Evolutionary conservation across 2,888 invertebrate species (phyloP), one percentile per base, ranked within the genome.

Genomic region (Xylota segnis): DNA sequence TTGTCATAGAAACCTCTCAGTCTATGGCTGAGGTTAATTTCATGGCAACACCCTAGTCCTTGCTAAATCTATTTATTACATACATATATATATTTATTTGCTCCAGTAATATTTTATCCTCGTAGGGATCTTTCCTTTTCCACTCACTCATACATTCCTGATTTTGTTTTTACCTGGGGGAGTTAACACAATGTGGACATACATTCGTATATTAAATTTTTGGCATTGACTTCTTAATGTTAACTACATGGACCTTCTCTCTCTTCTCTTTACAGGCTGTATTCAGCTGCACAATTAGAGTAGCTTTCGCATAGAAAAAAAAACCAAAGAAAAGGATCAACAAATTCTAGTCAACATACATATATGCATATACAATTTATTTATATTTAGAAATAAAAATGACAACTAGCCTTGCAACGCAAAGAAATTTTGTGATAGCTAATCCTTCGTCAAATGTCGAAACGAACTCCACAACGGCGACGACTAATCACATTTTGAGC

Each of bases 401-500:
- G 92, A 91, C 90, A 89, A 91, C 92, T 79, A 90, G 91, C 87
- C 89, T 92, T 88, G 92, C 91, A 78, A 89, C 91, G 23, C 91
- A 91, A 88, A 89, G 92, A 87, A 91, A 90, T 88, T 92, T 91
- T 81, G 90, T 92, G 87, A 90, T 91, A 86, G 88, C 91, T 77
- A 90, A 90, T 81, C 89, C 90, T 68, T 82, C 88, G 2, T 75
- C 83, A 4, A 88, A 83, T 83, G 76, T 34, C 56, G 65, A 75
- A 32, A 27, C 75, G 7, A 71, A 66, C 9, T 58, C 68, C 54
- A 72, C 68, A 5, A 47, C 76, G 18, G 65, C 83, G 43, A 66
- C 84, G 45, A 83, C 76, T 47, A 72, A 63, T 77, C 75, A 37
- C 32, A 32, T 87, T 10, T 43, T 78, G 70, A 40, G 32, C 32